Evolutionary conservation across 2,113 vertebrate genomes (phyloP).

Genomic region (Nibea coibor): DNA sequence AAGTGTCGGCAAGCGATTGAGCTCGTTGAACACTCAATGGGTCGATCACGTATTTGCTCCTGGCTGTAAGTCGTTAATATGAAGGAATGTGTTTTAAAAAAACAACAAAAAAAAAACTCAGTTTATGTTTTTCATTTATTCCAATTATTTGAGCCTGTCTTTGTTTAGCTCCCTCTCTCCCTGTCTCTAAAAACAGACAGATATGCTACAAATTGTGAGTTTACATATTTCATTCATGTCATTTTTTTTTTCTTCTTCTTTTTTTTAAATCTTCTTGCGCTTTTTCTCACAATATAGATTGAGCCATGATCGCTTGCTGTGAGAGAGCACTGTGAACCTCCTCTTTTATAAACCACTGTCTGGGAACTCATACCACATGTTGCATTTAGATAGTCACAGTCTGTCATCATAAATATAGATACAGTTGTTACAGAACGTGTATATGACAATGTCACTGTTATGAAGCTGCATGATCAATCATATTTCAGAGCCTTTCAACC

Average conservation of each 20-base stretch:
- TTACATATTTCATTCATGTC: not conserved
- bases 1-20: not conserved
- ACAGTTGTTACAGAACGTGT: slow-evolving; percentile 13
- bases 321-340: slow-evolving; percentile 62
- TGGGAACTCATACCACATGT: slow-evolving; percentile 10
- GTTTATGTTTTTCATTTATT: slow-evolving; percentile 32
- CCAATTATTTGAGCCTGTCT: slow-evolving; percentile 9
- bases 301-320: slow-evolving; percentile 53
- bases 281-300: slow-evolving; percentile 30
- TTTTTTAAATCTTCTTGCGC: not conserved
- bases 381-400: slow-evolving; percentile 7
- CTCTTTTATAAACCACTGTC: slow-evolving; percentile 49
- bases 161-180: slow-evolving; percentile 31
- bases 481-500: not conserved
- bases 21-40: slow-evolving; percentile 18
- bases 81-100: slow-evolving; percentile 63
- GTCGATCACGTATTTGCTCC: slow-evolving; percentile 11
- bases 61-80: slow-evolving; percentile 44
- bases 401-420: not conserved
- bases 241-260: not conserved
- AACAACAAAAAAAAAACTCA: slow-evolving; percentile 1
- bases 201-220: slow-evolving; percentile 7
- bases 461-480: slow-evolving; percentile 38
- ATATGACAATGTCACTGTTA: slow-evolving; percentile 18
- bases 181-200: slow-evolving; percentile 5